These are phyloP conservation scores for Lepus townsendii DNA, from an alignment of 2,797 vertebrate species.

Conservation along the genomic window DNA sequence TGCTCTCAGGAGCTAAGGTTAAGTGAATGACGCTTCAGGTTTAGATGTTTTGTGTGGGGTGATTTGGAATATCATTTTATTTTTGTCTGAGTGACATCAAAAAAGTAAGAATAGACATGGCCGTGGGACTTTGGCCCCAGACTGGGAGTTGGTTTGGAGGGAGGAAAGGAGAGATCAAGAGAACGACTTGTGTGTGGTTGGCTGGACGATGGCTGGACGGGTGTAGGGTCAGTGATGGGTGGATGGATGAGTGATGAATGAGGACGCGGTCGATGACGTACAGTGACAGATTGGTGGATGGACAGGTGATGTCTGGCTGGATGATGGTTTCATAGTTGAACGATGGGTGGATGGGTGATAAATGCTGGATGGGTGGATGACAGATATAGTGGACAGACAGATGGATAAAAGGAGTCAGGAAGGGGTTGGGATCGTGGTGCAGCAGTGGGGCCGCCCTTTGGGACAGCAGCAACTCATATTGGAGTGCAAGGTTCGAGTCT, in stretches of 20 bases:
- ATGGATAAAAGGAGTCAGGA: not conserved
- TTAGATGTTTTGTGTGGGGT: not conserved
- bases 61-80: slow-evolving; percentile 29
- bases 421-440: too few relatives aligned
- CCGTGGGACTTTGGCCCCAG: not conserved
- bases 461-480: too few relatives aligned
- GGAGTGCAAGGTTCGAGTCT: too few relatives aligned
- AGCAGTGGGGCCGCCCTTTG: too few relatives aligned
- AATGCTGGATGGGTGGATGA: not conserved
- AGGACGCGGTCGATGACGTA: too few relatives aligned
- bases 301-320: not conserved
- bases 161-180: not conserved
- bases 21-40: not conserved
- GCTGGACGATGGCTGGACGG: not conserved
- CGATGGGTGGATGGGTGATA: not conserved
- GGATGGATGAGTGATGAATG: not conserved
- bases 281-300: not conserved
- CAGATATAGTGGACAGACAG: too few relatives aligned
- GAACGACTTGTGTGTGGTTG: not conserved
- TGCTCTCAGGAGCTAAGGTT: slow-evolving; percentile 54
- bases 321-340: not conserved
- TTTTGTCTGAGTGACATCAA: slow-evolving; percentile 45
- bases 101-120: not conserved
- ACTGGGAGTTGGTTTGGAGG: not conserved
- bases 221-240: not conserved